Evolutionary conservation across 2,888 invertebrate species (phyloP).

Genomic region (Acronicta aceris): DNA sequence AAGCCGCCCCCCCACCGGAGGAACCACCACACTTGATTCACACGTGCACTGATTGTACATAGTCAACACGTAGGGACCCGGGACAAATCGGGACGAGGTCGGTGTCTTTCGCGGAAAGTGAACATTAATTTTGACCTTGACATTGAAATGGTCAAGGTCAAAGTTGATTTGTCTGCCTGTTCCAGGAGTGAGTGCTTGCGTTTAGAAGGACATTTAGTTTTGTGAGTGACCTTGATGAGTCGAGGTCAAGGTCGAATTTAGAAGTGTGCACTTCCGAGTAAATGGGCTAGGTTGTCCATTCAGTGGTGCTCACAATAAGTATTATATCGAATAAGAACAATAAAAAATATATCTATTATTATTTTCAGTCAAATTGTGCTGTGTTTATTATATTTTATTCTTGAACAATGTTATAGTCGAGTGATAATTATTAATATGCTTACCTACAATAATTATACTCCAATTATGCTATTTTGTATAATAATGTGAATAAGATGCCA

Average conservation of each 20-base stretch:
- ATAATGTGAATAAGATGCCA: slow-evolving; percentile 85
- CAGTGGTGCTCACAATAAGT: slow-evolving; percentile 64
- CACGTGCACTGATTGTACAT: slow-evolving; percentile 30
- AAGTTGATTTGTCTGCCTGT: slow-evolving; percentile 42
- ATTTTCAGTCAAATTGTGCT: slow-evolving; percentile 78
- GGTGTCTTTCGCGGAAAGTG: slow-evolving; percentile 38
- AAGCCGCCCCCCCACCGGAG: slow-evolving; percentile 77
- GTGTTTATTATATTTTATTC: slow-evolving; percentile 75
- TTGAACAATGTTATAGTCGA: slow-evolving; percentile 71
- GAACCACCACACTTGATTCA: slow-evolving; percentile 75
- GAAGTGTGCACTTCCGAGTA: slow-evolving; percentile 23
- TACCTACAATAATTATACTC: slow-evolving; percentile 56
- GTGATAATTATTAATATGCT: slow-evolving; percentile 72
- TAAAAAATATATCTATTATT: slow-evolving; percentile 50
- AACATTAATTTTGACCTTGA: slow-evolving; percentile 51
- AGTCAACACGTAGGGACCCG: slow-evolving; percentile 30
- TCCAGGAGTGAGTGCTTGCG: slow-evolving; percentile 20
- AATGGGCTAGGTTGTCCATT: slow-evolving; percentile 34
- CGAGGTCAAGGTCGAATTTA: slow-evolving; percentile 24
- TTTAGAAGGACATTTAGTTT: slow-evolving; percentile 14
- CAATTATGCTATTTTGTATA: slow-evolving; percentile 52
- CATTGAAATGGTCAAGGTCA: slow-evolving; percentile 55
- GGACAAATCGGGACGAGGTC: slow-evolving; percentile 34
- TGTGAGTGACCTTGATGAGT: slow-evolving; percentile 16
- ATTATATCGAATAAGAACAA: slow-evolving; percentile 61